Conservation (phyloP, 1,140 invertebrate genomes). For the Steinernema khuongi region DNA sequence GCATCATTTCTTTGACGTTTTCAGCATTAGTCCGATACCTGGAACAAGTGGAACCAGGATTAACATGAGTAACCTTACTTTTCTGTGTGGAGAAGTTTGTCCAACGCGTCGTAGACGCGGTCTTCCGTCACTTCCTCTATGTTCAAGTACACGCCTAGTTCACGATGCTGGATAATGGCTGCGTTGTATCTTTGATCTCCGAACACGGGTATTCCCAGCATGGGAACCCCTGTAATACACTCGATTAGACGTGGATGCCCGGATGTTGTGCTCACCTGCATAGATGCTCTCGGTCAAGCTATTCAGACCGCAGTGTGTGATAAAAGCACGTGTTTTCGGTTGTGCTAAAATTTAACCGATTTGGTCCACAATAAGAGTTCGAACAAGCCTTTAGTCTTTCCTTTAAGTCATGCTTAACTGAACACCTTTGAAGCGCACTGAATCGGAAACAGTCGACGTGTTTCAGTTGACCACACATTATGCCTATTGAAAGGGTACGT, state of each 20-base stretch:
- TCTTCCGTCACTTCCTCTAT: conserved; percentile 23
- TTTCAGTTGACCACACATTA: no score
- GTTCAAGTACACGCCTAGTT: conserved; percentile 26
- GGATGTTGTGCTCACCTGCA: not conserved
- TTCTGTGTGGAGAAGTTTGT: conserved; percentile 25
- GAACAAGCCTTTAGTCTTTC: not conserved
- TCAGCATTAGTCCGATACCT: conserved; percentile 11
- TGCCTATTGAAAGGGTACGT: no score
- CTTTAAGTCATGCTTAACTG: not conserved
- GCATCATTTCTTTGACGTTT: not conserved
- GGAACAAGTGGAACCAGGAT: not conserved
- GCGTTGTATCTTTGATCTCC: conserved; percentile 41
- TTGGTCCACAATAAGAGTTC: not conserved
- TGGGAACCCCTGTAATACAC: conserved; percentile 73
- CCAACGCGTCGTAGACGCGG: conserved; percentile 19
- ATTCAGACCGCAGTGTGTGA: conserved; percentile 74
- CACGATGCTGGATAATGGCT: conserved; percentile 25
- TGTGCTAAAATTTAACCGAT: conserved; percentile 35
- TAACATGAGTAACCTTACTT: conserved; percentile 15
- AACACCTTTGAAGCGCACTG: conserved; percentile 9
- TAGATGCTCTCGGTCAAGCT: conserved; percentile 68
- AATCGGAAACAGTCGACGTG: no score
- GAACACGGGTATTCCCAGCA: conserved; percentile 67
- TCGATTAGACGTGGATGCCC: conserved; percentile 59
- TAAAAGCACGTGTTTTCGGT: conserved; percentile 64